Evolutionary conservation across 2,888 invertebrate species (phyloP), one percentile per base, ranked within the genome.

Genomic region (Onthophagus sagittarius): DNA sequence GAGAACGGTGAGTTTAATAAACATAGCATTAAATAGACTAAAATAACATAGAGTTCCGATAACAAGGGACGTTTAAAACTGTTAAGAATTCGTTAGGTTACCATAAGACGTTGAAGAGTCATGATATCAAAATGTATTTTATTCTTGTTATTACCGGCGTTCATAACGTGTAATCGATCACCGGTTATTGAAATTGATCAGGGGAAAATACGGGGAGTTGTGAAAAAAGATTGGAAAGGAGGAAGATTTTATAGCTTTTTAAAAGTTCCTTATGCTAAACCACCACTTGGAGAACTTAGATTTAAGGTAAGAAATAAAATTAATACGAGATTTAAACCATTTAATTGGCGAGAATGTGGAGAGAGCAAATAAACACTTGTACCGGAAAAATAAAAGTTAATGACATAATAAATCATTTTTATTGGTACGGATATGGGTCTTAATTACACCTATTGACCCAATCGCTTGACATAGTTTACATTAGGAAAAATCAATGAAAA

Each of bases 211-310:
- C 15, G 63, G 63, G 73, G 73, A 9, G 64, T 64, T 23, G 15
- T 15, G 11, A 53, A 62, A 64, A 64, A 39, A 31, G 73, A 73
- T 53, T 63, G 62, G 32, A 73, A 73, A 62, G 73, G 65, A 0
- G 70, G 73, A 39, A 63, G 39, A n/a, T 73, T 73, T 69, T 73
- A 70, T 64, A 73, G 73, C 39, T 73, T 73, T 62, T 15, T 70
- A 5, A 70, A 62, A 5, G 39, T 73, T 13, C 73, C 73, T 15
- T 73, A 73, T 13, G 73, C 73, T 3, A 73, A 63, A 71, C 23
- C 23, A 63, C 73, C 73, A 9, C 0, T 73, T 5, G 73, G 73
- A 15, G 39, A 63, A n/a, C 39, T 70, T 11, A 23, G 73, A 70
- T 73, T 73, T 70, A 73, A 70, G 71, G 73, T 73, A 70, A 70